These are phyloP conservation scores for Drosophila mauritiana DNA, from an alignment of 1,140 invertebrate genomes.

Conservation along the genomic window DNA sequence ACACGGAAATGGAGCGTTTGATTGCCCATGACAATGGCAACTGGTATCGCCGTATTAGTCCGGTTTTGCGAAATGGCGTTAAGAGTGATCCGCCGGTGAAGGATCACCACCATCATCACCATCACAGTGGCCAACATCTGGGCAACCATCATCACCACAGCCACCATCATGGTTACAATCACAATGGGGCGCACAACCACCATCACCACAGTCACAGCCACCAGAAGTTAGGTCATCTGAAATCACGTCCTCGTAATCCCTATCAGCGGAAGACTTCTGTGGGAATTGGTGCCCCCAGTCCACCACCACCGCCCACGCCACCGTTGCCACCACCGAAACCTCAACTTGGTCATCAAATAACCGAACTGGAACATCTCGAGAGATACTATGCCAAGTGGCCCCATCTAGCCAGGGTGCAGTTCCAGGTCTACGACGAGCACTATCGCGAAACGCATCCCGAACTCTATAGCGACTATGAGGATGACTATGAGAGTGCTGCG, in stretches of 20 bases:
- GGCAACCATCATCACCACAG: conserved; percentile 24
- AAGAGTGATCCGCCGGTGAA: conserved; percentile 34
- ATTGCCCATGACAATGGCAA: conserved; percentile 65
- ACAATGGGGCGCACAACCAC: conserved; percentile 17
- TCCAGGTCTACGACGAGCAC: conserved; percentile 76
- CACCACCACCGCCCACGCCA: conserved; percentile 29
- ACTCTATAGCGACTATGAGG: conserved; percentile 66
- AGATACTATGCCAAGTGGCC: conserved; percentile 81
- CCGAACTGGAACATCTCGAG: conserved; percentile 75
- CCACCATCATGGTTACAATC: conserved; percentile 23
- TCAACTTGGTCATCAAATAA: conserved; percentile 73
- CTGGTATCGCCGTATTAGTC: conserved; percentile 76
- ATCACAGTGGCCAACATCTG: conserved; percentile 27
- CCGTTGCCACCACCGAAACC: conserved; percentile 57
- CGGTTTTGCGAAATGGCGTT: conserved; percentile 67
- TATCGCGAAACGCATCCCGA: conserved; percentile 66
- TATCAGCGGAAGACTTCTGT: conserved; percentile 40
- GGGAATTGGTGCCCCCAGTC: background rate
- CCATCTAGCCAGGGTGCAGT: conserved; percentile 74
- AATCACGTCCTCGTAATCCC: conserved; percentile 32
- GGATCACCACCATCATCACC: conserved; percentile 28
- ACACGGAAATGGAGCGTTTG: conserved; percentile 64
- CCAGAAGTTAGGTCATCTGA: conserved; percentile 20
- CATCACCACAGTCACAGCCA: conserved; percentile 31
- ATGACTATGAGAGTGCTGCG: conserved; percentile 75